Evolutionary conservation across 2,888 invertebrate genomes (phyloP), one percentile per base, ranked within the genome.

Genomic region (Campoplex capitator): DNA sequence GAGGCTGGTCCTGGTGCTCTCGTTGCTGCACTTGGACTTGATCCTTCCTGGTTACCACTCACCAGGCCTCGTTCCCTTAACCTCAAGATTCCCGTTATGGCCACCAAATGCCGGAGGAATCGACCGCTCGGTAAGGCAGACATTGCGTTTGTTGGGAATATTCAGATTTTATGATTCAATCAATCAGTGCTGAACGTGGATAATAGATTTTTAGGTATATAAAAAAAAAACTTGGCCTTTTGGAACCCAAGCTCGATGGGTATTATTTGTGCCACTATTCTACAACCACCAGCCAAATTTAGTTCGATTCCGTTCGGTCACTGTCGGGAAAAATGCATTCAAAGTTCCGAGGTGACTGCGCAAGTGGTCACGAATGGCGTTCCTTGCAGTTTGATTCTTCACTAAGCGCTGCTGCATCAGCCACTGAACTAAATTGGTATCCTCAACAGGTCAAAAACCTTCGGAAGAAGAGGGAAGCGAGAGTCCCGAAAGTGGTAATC

Each of bases 401-500:
- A 4, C n/a, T 51, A 18, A 16, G 7, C 18, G 51, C 3, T n/a
- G 51, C 51, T 51, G 13, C n/a, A 23, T 13, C 2, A 28, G 3
- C 28, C 58, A 28, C 13, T 16, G 16, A 62, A 1, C 32, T 4
- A 16, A 62, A 62, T 32, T 6, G 9, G 18, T 48, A 7, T 65
- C 56, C 38, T 23, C 91, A 92, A 81, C 89, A 95, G 95, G 95
- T 77, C 95, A 95, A 92, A 93, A 93, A 84, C 96, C 96, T 84
- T 96, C 95, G 82, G 96, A 96, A 86, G 96, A 96, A 91, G 97
- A 96, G 45, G 97, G 96, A 18, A 97, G 96, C 89, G 97, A 97
- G 93, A 97, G 97, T 86, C 97, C 97, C 0, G 97, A 97, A 91
- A 97, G 97, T 91, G 97, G 97, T 65, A 97, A 97, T 89, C 96